phyloP scores from a whole-genome alignment of 2,797 vertebrate species.

The Valencia hispanica region DNA sequence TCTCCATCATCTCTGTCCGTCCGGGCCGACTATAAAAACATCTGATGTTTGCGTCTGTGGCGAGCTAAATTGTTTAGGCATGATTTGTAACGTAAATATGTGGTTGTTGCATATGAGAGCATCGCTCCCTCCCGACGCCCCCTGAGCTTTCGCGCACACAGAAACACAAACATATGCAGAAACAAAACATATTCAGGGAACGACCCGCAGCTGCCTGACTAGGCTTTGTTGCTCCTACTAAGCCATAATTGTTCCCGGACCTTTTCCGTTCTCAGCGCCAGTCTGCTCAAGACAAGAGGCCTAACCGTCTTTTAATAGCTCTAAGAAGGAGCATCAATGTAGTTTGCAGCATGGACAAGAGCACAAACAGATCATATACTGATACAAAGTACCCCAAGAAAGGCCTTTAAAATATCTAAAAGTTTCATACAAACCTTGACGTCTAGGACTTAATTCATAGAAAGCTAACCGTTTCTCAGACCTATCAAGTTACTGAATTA shows the following conservation, averaged over 20 bases:
- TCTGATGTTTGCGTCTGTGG: slow-evolving; percentile 70
- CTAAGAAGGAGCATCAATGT: slow-evolving; percentile 28
- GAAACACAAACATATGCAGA: slow-evolving; percentile 22
- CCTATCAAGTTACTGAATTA: not conserved
- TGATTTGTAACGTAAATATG: slow-evolving; percentile 82
- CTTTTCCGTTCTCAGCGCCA: slow-evolving; percentile 43
- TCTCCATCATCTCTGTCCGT: slow-evolving; percentile 35
- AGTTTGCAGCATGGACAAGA: not conserved
- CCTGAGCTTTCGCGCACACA: slow-evolving; percentile 30
- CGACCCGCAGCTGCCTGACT: slow-evolving; percentile 65
- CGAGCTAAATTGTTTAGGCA: slow-evolving; percentile 69
- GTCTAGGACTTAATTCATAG: not conserved
- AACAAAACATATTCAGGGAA: slow-evolving; percentile 41
- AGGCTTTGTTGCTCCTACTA: slow-evolving; percentile 51
- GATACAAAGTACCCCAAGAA: not conserved
- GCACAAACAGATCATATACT: not conserved
- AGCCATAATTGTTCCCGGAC: slow-evolving; percentile 73
- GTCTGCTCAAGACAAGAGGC: slow-evolving; percentile 60
- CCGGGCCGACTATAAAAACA: slow-evolving; percentile 49
- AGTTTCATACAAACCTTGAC: not conserved
- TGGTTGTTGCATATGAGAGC: slow-evolving; percentile 63
- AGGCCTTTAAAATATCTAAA: not conserved
- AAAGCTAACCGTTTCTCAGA: not conserved
- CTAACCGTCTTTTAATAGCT: slow-evolving; percentile 51
- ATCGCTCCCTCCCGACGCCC: slow-evolving; percentile 43